Evolutionary conservation across 2,113 vertebrate genomes (phyloP).

Genomic region (Tursiops truncatus): DNA sequence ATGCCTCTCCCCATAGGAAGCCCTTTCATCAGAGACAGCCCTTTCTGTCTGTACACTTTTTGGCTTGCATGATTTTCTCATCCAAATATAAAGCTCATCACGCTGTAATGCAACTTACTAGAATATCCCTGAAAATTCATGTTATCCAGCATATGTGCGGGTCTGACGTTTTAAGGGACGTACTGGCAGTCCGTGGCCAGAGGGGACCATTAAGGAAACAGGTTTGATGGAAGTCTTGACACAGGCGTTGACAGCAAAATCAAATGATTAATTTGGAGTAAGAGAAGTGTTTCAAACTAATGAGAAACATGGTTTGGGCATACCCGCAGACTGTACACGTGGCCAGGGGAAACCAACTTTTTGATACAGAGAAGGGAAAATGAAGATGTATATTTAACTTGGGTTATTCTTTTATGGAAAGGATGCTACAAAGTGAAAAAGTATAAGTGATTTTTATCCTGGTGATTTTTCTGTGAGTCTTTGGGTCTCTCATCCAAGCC

Average conservation of each 20-base stretch:
- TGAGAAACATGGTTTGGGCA: constrained; percentile 70
- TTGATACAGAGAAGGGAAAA: neutral
- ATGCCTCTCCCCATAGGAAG: constrained; percentile 8
- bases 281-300: constrained; percentile 77
- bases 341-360: constrained; percentile 47
- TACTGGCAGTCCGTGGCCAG: constrained; percentile 59
- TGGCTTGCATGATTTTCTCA: neutral
- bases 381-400: neutral
- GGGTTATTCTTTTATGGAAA: neutral
- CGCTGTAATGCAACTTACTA: neutral
- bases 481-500: neutral
- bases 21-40: neutral
- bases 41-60: neutral
- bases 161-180: constrained; percentile 52
- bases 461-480: neutral
- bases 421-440: neutral
- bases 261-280: constrained; percentile 83
- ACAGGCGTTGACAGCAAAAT: constrained; percentile 83
- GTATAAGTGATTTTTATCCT: neutral
- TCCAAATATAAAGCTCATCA: constrained; percentile 2
- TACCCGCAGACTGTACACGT: constrained; percentile 62
- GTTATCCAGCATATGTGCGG: neutral
- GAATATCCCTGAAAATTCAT: neutral
- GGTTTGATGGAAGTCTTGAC: constrained; percentile 81
- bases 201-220: constrained; percentile 77